Percentiles rank a stretch among this genome's conserved stretches.
Conservation (phyloP, 2,113 vertebrate species). For the Trogon melanurus region DNA sequence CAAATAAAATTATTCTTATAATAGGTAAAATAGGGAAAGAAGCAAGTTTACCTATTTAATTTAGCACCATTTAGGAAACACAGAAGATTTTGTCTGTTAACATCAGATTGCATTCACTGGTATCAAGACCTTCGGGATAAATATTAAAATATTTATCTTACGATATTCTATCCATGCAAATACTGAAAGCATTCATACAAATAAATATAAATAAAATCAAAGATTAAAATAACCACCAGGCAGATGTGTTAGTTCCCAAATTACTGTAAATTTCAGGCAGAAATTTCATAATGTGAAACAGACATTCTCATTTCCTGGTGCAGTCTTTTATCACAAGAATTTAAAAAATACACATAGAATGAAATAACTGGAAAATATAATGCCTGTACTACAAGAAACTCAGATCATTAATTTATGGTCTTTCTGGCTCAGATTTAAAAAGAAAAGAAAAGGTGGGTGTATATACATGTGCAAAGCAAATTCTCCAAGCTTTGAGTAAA, state of each 20-base stretch:
- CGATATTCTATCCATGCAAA: not conserved
- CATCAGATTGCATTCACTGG: not conserved
- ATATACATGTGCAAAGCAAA: not conserved
- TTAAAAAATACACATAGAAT: not conserved
- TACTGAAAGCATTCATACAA: not conserved
- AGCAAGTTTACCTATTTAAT: not conserved
- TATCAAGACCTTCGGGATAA: not conserved
- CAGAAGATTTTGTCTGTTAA: not conserved
- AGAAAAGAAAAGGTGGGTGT: accelerated
- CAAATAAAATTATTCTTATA: not conserved
- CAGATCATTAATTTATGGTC: not conserved
- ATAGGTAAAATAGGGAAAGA: not conserved
- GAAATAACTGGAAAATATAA: not conserved
- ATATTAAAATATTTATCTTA: not conserved
- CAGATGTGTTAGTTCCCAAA: not conserved
- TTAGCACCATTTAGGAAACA: not conserved
- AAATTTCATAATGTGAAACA: conserved; percentile 2
- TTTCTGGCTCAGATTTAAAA: not conserved
- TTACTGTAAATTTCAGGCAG: not conserved
- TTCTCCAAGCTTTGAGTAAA: not conserved
- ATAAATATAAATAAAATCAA: not conserved
- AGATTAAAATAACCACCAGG: not conserved
- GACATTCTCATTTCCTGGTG: not conserved
- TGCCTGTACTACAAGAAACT: not conserved
- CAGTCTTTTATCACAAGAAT: not conserved